Conservation (phyloP, 2,113 vertebrate genomes). For the Phyllopteryx taeniolatus region DNA sequence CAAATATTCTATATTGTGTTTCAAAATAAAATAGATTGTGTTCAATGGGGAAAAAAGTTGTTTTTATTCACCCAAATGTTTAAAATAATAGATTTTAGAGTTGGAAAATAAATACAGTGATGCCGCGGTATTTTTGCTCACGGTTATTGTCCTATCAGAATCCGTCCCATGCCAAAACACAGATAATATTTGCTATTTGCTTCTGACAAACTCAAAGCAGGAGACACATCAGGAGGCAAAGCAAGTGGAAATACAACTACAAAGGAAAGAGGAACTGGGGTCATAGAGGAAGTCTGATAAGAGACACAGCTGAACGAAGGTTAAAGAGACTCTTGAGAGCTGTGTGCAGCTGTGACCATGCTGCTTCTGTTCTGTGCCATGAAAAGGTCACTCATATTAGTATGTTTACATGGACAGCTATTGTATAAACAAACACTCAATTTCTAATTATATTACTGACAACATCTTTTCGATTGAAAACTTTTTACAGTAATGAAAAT, state of each 20-base stretch:
- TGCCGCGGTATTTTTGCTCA: too few species aligned
- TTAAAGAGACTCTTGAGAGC: conserved; percentile 1
- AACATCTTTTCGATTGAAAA: not conserved
- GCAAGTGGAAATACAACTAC: not conserved
- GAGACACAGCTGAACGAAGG: not conserved
- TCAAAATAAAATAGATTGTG: too few species aligned
- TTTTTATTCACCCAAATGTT: too few species aligned
- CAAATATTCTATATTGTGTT: too few species aligned
- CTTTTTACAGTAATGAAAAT: not conserved
- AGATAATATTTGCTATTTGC: not conserved
- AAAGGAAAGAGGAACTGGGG: not conserved
- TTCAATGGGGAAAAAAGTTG: too few species aligned
- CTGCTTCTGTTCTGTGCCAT: not conserved
- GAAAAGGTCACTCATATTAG: not conserved
- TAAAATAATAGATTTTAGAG: too few species aligned
- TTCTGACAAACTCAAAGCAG: not conserved
- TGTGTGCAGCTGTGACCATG: not conserved
- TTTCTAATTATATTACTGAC: not conserved
- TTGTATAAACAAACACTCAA: not conserved
- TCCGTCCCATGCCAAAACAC: too few species aligned
- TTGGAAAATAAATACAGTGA: too few species aligned
- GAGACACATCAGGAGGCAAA: not conserved
- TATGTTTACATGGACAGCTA: not conserved
- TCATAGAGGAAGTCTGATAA: not conserved
- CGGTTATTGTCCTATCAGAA: too few species aligned